A percentile compares a stretch with the other conserved stretches of the same genome.
Evolutionary conservation across 64 coral and sea anemone genomes (phyloP).

Genomic region (Catalaphyllia jardinei): DNA sequence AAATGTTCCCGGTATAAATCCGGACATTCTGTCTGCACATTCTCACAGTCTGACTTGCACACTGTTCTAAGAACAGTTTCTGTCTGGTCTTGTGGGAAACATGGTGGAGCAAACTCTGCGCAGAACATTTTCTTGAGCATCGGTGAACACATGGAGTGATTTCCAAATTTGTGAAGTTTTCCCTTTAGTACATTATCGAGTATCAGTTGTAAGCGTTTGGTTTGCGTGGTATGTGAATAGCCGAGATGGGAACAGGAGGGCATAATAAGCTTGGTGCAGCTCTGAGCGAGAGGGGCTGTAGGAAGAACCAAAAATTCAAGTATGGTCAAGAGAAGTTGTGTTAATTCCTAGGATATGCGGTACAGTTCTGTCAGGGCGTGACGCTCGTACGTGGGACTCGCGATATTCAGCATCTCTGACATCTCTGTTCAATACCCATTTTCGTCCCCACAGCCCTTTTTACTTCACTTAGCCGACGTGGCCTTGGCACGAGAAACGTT

Average conservation of each 20-base stretch:
- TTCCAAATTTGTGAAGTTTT: constrained; percentile 4
- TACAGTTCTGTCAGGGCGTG: too few relatives aligned
- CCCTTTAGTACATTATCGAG: constrained; percentile 11
- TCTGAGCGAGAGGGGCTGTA: constrained; percentile 31
- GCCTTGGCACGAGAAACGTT: too few relatives aligned
- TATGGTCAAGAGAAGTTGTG: background rate
- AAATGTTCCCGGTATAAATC: constrained; percentile 34
- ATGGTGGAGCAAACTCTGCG: constrained; percentile 43
- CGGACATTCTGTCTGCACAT: constrained; percentile 24
- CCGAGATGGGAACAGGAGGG: constrained; percentile 37
- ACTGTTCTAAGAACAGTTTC: constrained; percentile 47
- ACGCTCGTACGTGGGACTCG: too few relatives aligned
- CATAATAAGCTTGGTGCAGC: constrained; percentile 37
- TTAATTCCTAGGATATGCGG: too few relatives aligned
- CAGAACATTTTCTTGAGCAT: constrained; percentile 38
- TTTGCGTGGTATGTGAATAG: constrained; percentile 27
- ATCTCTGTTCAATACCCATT: too few relatives aligned
- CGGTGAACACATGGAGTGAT: constrained; percentile 5
- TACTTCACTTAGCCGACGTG: too few relatives aligned
- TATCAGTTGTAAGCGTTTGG: constrained; percentile 9
- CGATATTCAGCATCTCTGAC: too few relatives aligned
- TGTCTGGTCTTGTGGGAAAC: constrained; percentile 28
- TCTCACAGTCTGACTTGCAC: constrained; percentile 31
- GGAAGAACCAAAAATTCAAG: background rate
- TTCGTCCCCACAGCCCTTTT: too few relatives aligned